Base-by-base conservation (phyloP, 2,888 invertebrate species). In the Leucania comma region DNA sequence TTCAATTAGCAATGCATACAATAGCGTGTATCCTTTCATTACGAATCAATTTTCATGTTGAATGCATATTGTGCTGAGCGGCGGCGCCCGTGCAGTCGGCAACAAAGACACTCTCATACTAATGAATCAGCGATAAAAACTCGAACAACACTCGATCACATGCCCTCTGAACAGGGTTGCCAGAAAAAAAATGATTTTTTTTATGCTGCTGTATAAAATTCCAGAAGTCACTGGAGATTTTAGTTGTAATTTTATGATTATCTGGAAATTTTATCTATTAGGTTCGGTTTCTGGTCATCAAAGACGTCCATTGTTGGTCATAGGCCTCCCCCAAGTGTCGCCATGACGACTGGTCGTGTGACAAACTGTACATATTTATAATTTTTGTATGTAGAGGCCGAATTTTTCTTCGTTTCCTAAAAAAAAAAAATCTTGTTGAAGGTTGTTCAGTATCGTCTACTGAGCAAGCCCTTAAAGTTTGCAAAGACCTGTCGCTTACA, bases 61-160 rank as follows among this genome's bases (percentile, higher is more conserved):
- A 90, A 92, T 92, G 90, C 86, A 88, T 86, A 89, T 90, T 90
- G 90, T 87, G 83, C 85, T 80, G 84, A 83, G 87, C 89, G 65
- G 62, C 87, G 88, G 67, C 69, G 79, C 68, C 81, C 85, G 80
- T 87, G 86, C 89, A 86, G 85, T 84, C 88, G 78, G 87, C 88
- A 92, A 95, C 95, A 95, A 95, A 95, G 94, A 93, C 92, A 92
- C 95, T 93, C 92, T 93, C 92, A 91, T 93, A 94, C 94, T 95
- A 95, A 95, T 95, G 95, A 95, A 94, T 95, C 94, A 93, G 90
- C 91, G 94, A 95, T 95, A 95, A 95, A 95, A 95, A 95, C 94
- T 90, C 91, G 91, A 92, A 93, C 92, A 92, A 92, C 93, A 92
- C 94, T 94, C 93, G 91, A 95, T 95, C 94, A 93, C 90, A 92